Evolutionary conservation across 2,888 invertebrate species (phyloP), one percentile per base, ranked within the genome.

Genomic region (Halictus quadricinctus): DNA sequence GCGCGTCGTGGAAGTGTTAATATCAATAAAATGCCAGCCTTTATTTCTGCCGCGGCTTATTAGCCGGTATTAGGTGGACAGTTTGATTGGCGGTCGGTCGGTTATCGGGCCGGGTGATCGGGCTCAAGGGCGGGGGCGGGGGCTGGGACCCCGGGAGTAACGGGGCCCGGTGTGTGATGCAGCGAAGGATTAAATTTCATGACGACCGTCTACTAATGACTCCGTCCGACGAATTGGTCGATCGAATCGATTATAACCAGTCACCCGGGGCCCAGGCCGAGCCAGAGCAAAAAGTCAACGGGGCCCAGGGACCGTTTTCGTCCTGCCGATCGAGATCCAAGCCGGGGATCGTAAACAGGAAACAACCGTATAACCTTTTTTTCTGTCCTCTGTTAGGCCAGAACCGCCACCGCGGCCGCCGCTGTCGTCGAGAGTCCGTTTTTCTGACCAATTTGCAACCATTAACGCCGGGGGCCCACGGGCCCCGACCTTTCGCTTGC

Each of bases 371-470:
- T 70, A 54, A 60, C 74, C 75, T 70, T 78, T 75, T 41, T 64
- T 69, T 69, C 41, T 41, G 4, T 41, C 21, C 21, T 41, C 41
- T 21, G 36, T 43, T 69, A 54, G 36, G 21, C 12, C 69, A 12
- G 21, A 41, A 18, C 29, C 66, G 15, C 29, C 66, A 10, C 60
- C 66, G 18, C 69, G 41, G 41, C 8, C 21, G 41, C 69, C 69
- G 36, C 43, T 69, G 66, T 36, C 36, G 36, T 36, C 36, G 36
- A 36, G 69, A 69, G 79, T 87, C 80, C 90, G 88, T 92, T 93
- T 92, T 93, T 91, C 92, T 92, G 92, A 88, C 88, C 91, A 92
- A 92, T 93, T 92, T 92, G 91, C 90, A 91, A 90, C 91, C 89
- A 92, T 93, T 92, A 92, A 90, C 91, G 88, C 88, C 85, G 83